Evolutionary conservation across 2,888 invertebrate species (phyloP).

Genomic region (Orthosia cruda): DNA sequence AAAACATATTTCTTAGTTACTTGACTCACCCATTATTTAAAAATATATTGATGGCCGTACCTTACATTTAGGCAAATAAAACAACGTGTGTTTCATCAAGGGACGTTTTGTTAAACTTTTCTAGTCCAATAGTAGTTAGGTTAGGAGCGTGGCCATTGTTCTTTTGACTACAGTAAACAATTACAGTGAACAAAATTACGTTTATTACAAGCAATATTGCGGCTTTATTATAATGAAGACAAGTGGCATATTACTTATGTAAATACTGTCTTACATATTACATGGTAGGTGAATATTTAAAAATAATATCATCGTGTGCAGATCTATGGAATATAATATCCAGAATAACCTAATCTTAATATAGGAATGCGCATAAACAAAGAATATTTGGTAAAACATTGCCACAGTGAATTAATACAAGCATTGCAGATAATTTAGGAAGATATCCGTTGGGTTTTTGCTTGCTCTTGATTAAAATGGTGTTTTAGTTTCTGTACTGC

Average conservation of each 20-base stretch:
- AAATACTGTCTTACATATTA: conserved; percentile 29
- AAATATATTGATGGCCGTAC: too few relatives aligned
- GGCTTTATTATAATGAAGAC: conserved; percentile 13
- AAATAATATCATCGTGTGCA: conserved; percentile 54
- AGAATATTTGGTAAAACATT: conserved; percentile 62
- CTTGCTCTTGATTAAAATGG: too few relatives aligned
- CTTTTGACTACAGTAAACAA: background rate
- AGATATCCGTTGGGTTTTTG: background rate
- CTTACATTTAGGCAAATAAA: too few relatives aligned
- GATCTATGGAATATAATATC: conserved; percentile 46
- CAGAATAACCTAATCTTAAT: conserved; percentile 38
- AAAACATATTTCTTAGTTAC: too few relatives aligned
- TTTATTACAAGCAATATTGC: conserved; percentile 18
- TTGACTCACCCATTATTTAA: too few relatives aligned
- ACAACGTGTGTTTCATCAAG: too few relatives aligned
- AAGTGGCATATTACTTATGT: conserved; percentile 14
- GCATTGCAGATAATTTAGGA: conserved; percentile 4
- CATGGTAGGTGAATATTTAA: conserved; percentile 17
- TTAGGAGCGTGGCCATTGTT: too few relatives aligned
- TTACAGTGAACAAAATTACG: conserved; percentile 43
- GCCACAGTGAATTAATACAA: conserved; percentile 35
- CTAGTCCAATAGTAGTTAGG: too few relatives aligned
- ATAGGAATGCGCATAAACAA: conserved; percentile 55
- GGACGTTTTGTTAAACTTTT: too few relatives aligned
- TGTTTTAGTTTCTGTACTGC: too few relatives aligned